phyloP scores from a whole-genome alignment of 2,888 invertebrate species.

The Mimas tiliae region DNA sequence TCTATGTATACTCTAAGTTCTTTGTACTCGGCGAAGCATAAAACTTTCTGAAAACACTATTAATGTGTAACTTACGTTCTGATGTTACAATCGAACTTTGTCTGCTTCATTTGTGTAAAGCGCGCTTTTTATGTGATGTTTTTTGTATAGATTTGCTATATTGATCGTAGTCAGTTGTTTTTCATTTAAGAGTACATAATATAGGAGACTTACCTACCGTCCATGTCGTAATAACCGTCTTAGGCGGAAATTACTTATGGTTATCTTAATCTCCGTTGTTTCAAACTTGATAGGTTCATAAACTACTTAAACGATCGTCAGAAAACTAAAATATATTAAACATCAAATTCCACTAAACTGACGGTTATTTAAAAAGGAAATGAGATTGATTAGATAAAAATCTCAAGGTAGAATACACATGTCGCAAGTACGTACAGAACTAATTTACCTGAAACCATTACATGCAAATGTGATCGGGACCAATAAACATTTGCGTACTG shows the following conservation, averaged over 20 bases:
- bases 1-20: conserved; percentile 67
- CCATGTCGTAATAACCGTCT: conserved; percentile 8
- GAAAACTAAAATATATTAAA: neutral
- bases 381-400: conserved; percentile 5
- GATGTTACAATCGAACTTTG: conserved; percentile 44
- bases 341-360: neutral
- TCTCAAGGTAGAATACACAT: conserved; percentile 1
- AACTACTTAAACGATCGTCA: neutral
- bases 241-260: conserved; percentile 16
- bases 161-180: neutral
- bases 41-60: conserved; percentile 67
- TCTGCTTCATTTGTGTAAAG: conserved; percentile 45
- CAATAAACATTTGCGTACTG: conserved; percentile 8
- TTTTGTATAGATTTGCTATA: conserved; percentile 5
- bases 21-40: conserved; percentile 66
- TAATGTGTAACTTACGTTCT: conserved; percentile 54
- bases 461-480: conserved; percentile 4
- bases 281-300: neutral
- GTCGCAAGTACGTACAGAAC: neutral
- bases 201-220: neutral
- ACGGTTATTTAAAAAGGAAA: conserved; percentile 5
- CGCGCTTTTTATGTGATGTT: neutral
- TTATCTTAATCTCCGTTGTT: conserved; percentile 11
- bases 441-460: conserved; percentile 15
- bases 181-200: neutral